Evolutionary conservation across 1,140 invertebrate genomes (phyloP).

Genomic region (Patella vulgata): DNA sequence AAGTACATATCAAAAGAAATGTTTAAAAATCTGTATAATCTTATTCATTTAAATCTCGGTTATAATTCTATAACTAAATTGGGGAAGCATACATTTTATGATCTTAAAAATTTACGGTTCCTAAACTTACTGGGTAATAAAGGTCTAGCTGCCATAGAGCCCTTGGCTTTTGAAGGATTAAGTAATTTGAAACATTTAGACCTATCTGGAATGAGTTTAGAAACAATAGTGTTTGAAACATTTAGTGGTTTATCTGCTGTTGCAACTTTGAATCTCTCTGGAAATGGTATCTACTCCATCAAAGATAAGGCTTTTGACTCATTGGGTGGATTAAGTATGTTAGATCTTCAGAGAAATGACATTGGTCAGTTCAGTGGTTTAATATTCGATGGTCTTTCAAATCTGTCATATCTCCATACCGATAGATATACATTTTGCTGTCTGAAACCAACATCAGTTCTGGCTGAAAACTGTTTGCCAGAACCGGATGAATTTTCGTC

Average conservation of each 20-base stretch:
- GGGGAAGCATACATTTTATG: not conserved
- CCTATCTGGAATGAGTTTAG: slow-evolving; percentile 4
- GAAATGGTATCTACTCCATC: slow-evolving; percentile 6
- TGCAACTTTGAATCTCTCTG: slow-evolving; percentile 10
- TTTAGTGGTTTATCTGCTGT: not conserved
- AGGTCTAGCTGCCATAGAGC: not conserved
- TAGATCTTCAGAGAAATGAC: slow-evolving; percentile 24
- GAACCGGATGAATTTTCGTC: slow-evolving; percentile 36
- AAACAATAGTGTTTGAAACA: not conserved
- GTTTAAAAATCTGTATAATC: not conserved
- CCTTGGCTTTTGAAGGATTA: slow-evolving; percentile 13
- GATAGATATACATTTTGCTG: slow-evolving; percentile 40
- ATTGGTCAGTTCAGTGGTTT: slow-evolving; percentile 16
- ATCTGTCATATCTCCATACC: slow-evolving; percentile 22
- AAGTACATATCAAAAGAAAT: too few species aligned
- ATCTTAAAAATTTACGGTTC: slow-evolving; percentile 2
- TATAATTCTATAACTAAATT: not conserved
- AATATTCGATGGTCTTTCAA: slow-evolving; percentile 22
- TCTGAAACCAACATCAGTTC: slow-evolving; percentile 4
- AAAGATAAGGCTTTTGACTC: slow-evolving; percentile 3
- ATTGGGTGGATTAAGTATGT: slow-evolving; percentile 1
- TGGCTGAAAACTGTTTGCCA: slow-evolving; percentile 27
- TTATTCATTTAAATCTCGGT: slow-evolving; percentile 3
- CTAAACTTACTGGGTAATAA: slow-evolving; percentile 6
- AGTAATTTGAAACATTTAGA: slow-evolving; percentile 3